A percentile compares a stretch with the other conserved stretches of the same genome.
phyloP scores from a whole-genome alignment of 2,797 vertebrate genomes.

The Urocyon cinereoargenteus region DNA sequence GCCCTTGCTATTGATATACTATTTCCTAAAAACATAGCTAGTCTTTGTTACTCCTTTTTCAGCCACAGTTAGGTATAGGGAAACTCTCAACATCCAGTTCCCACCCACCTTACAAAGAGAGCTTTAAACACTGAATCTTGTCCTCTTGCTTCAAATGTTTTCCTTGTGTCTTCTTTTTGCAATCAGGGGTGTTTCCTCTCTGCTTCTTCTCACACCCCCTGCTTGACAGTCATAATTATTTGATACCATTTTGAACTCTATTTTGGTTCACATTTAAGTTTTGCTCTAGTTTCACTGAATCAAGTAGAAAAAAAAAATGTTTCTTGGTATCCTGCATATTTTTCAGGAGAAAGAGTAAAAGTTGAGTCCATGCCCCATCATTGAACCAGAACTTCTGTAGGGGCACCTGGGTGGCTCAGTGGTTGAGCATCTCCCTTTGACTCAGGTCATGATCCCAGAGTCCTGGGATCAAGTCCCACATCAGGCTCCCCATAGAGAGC shows the following conservation, averaged over 20 bases:
- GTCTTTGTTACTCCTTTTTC: background rate
- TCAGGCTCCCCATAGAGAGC: no score
- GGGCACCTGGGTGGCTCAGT: no score
- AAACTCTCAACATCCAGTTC: background rate
- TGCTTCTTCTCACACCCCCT: background rate
- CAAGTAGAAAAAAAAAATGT: background rate
- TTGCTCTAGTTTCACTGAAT: conserved; percentile 5
- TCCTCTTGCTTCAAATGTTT: background rate
- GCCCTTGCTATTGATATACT: background rate
- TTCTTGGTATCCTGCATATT: background rate
- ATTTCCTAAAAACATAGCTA: background rate
- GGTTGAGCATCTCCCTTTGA: no score
- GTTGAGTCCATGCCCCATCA: background rate
- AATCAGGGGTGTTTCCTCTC: background rate
- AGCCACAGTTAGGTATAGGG: background rate
- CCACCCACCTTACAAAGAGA: background rate
- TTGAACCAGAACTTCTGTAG: background rate
- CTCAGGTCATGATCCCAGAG: no score
- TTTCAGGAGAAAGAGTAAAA: background rate
- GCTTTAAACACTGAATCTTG: background rate
- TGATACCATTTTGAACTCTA: background rate
- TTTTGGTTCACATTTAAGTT: background rate
- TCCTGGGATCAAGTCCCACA: no score
- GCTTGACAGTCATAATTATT: background rate
- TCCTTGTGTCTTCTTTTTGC: background rate